Conservation (phyloP, 2,888 invertebrate genomes). For the Drosophila anceps region DNA sequence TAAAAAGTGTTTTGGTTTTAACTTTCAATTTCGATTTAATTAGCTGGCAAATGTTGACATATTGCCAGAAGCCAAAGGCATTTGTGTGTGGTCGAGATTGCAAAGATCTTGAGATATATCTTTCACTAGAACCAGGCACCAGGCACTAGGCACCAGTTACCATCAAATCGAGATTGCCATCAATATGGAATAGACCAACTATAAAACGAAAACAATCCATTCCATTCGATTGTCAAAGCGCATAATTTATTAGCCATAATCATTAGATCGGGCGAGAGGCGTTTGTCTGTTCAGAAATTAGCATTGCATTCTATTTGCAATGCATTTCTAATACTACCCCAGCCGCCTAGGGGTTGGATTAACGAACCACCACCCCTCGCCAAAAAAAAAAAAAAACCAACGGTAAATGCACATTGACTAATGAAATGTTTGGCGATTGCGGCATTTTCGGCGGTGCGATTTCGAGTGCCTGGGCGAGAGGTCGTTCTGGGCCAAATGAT, state of each 20-base stretch:
- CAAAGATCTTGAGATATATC: slow-evolving; percentile 21
- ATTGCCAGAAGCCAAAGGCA: slow-evolving; percentile 34
- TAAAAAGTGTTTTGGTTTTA: slow-evolving; percentile 60
- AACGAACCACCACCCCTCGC: slow-evolving; percentile 29
- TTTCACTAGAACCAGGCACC: slow-evolving; percentile 37
- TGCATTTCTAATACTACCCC: slow-evolving; percentile 22
- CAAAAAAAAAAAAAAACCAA: not conserved
- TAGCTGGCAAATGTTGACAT: slow-evolving; percentile 66
- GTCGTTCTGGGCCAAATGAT: slow-evolving; percentile 83
- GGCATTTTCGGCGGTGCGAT: slow-evolving; percentile 19
- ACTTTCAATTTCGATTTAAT: slow-evolving; percentile 69
- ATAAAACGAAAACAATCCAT: not conserved
- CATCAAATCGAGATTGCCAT: slow-evolving; percentile 40
- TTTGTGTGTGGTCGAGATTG: slow-evolving; percentile 55
- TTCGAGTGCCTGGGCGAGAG: slow-evolving; percentile 59
- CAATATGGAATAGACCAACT: slow-evolving; percentile 5
- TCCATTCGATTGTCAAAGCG: slow-evolving; percentile 70
- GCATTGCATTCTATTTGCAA: slow-evolving; percentile 74
- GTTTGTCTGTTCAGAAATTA: slow-evolving; percentile 69
- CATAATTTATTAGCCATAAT: slow-evolving; percentile 77
- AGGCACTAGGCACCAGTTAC: slow-evolving; percentile 6
- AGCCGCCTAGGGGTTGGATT: not conserved
- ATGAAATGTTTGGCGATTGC: slow-evolving; percentile 59
- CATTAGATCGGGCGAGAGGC: slow-evolving; percentile 61
- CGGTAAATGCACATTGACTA: slow-evolving; percentile 69